Conservation (phyloP, 2,113 vertebrate species). For the Myiopsitta monachus region DNA sequence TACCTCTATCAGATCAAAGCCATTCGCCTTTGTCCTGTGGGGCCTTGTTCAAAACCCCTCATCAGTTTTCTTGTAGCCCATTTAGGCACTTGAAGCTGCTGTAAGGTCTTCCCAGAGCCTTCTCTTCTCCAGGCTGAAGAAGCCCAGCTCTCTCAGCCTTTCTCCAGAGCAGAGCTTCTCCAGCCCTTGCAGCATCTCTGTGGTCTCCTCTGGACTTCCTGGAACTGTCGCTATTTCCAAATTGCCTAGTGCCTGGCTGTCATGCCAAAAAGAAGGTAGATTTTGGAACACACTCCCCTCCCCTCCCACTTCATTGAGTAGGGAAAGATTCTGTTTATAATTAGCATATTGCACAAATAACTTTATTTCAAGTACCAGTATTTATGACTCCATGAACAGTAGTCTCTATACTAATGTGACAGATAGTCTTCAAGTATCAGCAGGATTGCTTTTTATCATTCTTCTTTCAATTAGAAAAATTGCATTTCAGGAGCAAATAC, state of each 20-base stretch:
- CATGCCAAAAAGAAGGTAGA: neutral
- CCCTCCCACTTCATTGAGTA: neutral
- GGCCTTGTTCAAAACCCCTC: no score
- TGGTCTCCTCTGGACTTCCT: no score
- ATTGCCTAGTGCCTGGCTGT: neutral
- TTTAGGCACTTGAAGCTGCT: no score
- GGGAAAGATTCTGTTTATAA: neutral
- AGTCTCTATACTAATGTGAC: neutral
- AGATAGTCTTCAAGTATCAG: neutral
- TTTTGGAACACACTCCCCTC: neutral
- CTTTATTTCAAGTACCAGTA: neutral
- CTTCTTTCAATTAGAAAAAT: conserved; percentile 1
- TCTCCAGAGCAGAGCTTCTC: no score
- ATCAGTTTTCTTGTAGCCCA: no score
- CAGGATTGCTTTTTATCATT: neutral
- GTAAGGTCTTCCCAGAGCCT: no score
- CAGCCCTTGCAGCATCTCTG: no score
- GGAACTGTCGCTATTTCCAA: neutral
- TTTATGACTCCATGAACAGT: neutral
- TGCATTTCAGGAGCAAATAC: neutral
- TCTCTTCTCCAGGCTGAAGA: no score
- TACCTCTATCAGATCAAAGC: no score
- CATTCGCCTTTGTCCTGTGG: no score
- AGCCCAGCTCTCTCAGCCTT: no score
- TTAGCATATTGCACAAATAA: neutral